phyloP scores from a whole-genome alignment of 2,113 vertebrate species.

The Malurus cyaneus region DNA sequence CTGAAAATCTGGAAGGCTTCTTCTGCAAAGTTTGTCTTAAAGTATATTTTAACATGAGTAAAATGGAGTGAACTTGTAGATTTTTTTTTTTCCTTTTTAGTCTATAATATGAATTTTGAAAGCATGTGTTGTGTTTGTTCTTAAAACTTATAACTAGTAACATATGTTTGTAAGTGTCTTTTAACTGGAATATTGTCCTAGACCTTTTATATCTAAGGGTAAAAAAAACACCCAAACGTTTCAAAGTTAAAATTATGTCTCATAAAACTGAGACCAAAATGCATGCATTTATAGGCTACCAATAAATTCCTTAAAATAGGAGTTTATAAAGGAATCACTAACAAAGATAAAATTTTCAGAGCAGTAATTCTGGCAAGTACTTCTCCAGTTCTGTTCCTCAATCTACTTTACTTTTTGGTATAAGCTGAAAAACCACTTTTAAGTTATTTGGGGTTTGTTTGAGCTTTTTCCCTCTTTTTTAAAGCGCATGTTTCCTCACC shows the following conservation, averaged over 20 bases:
- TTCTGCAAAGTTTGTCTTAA: background rate
- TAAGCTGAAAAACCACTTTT: constrained; percentile 45
- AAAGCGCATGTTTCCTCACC: constrained; percentile 12
- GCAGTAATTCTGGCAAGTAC: constrained; percentile 23
- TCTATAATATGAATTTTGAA: background rate
- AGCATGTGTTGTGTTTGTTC: background rate
- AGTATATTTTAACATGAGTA: background rate
- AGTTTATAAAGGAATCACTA: constrained; percentile 67
- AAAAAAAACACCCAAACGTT: constrained; percentile 27
- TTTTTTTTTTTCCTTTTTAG: background rate
- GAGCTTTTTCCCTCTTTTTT: background rate
- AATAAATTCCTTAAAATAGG: constrained; percentile 70
- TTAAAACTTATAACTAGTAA: background rate
- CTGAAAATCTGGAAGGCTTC: background rate
- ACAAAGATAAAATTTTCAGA: constrained; percentile 65
- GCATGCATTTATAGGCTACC: constrained; percentile 62
- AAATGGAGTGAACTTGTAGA: background rate
- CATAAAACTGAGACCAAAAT: constrained; percentile 63
- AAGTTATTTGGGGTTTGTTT: background rate
- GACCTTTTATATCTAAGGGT: constrained; percentile 47
- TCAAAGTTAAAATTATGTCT: constrained; percentile 56
- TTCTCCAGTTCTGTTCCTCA: background rate
- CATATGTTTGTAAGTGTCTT: constrained; percentile 25
- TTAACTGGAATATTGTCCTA: constrained; percentile 18
- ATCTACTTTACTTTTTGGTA: background rate